A percentile compares a stretch with the other conserved stretches of the same genome.
Evolutionary conservation across 1,140 invertebrate genomes (phyloP).

Genomic region (Neelides sp.): DNA sequence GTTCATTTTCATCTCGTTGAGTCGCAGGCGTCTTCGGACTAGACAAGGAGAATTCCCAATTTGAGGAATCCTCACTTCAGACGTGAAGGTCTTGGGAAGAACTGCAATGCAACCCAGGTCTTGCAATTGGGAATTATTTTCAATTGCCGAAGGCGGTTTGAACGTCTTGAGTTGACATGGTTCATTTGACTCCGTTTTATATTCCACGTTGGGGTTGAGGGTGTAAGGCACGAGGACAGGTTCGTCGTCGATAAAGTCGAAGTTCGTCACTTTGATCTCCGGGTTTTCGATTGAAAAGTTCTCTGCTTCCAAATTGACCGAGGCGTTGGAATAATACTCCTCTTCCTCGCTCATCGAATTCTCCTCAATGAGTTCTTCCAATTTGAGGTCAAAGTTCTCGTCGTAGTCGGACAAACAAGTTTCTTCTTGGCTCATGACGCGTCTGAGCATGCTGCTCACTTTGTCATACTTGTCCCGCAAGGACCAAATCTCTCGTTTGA

Average conservation of each 20-base stretch:
- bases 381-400: too few species aligned
- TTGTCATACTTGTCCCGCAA: conserved; percentile 75
- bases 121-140: too few species aligned
- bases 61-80: conserved; percentile 20
- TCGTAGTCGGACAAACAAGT: conserved; percentile 37
- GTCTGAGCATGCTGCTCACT: conserved; percentile 60
- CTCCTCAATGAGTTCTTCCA: not conserved
- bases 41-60: too few species aligned
- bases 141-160: not conserved
- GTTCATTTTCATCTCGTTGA: not conserved
- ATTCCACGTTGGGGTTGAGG: not conserved
- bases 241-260: too few species aligned
- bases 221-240: too few species aligned
- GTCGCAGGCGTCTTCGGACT: not conserved
- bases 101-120: conserved; percentile 23
- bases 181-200: too few species aligned
- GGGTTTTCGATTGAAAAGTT: conserved; percentile 9
- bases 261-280: not conserved
- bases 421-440: too few species aligned
- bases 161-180: not conserved
- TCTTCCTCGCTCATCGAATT: conserved; percentile 11
- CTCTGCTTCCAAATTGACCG: too few species aligned
- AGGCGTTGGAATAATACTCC: too few species aligned
- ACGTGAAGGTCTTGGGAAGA: conserved; percentile 25
- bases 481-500: conserved; percentile 71